Percentiles rank a stretch among this genome's conserved stretches.
These are phyloP conservation scores for Dendrolimus houi DNA, from an alignment of 2,888 invertebrate species.

Conservation along the genomic window DNA sequence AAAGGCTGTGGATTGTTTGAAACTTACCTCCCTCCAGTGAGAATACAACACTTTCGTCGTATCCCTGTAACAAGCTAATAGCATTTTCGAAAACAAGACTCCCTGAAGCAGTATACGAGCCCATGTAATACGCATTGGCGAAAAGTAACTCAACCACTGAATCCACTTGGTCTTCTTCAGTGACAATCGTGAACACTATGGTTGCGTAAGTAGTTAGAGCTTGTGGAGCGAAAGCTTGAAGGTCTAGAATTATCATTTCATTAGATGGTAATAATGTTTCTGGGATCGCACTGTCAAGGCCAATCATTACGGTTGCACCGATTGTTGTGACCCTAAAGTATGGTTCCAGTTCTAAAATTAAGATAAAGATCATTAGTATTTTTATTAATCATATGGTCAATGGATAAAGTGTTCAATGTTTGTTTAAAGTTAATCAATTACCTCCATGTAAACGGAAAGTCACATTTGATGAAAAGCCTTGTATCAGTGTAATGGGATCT, in stretches of 20 bases:
- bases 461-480: constrained; percentile 19
- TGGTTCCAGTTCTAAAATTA: constrained; percentile 14
- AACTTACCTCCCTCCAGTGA: constrained; percentile 23
- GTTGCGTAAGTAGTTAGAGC: constrained; percentile 15
- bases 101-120: constrained; percentile 12
- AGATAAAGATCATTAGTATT: neutral
- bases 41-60: constrained; percentile 16
- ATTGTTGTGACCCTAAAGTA: constrained; percentile 11
- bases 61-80: constrained; percentile 16
- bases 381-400: no score
- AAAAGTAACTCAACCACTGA: constrained; percentile 14
- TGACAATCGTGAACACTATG: constrained; percentile 15
- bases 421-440: constrained; percentile 5
- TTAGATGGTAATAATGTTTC: constrained; percentile 15
- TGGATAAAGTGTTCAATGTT: no score
- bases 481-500: constrained; percentile 17
- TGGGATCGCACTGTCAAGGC: constrained; percentile 13
- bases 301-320: constrained; percentile 11
- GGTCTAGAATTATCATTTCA: constrained; percentile 15
- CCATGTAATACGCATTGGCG: constrained; percentile 17
- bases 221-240: constrained; percentile 17
- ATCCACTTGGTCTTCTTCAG: constrained; percentile 3
- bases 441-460: constrained; percentile 21
- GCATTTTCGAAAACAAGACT: constrained; percentile 11
- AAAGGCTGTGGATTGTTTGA: neutral